These are phyloP conservation scores for Polyploca ridens DNA, from an alignment of 2,888 invertebrate genomes.

Conservation along the genomic window DNA sequence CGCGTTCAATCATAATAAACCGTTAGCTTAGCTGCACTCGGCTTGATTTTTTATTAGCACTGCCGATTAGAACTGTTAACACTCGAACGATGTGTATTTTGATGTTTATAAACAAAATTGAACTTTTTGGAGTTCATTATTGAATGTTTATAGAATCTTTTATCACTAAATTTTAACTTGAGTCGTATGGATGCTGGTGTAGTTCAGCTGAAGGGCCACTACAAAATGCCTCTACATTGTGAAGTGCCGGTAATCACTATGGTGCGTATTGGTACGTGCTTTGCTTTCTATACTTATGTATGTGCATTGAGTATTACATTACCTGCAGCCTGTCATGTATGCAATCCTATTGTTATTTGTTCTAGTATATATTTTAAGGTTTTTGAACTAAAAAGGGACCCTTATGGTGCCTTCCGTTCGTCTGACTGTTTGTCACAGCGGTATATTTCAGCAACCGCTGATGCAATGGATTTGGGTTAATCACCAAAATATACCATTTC, in stretches of 20 bases:
- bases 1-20: slow-evolving; percentile 47
- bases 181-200: slow-evolving; percentile 13
- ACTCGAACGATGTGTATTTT: slow-evolving; percentile 14
- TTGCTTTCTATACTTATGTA: slow-evolving; percentile 48
- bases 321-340: slow-evolving; percentile 23
- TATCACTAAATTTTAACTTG: slow-evolving; percentile 11
- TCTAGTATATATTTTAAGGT: slow-evolving; percentile 11
- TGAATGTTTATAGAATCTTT: slow-evolving; percentile 13
- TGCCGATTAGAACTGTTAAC: slow-evolving; percentile 10
- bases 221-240: slow-evolving; percentile 40
- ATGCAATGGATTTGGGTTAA: no score
- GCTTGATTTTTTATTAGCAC: slow-evolving; percentile 17
- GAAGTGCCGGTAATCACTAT: slow-evolving; percentile 43
- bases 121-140: slow-evolving; percentile 7
- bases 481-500: no score
- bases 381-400: neutral
- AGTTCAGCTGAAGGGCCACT: slow-evolving; percentile 47
- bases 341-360: neutral
- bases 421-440: no score
- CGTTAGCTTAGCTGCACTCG: slow-evolving; percentile 29
- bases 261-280: slow-evolving; percentile 38
- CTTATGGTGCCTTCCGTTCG: no score
- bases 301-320: slow-evolving; percentile 45
- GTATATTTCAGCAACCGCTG: no score
- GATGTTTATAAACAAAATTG: slow-evolving; percentile 4